These are phyloP conservation scores for Euzetes globulus DNA, from an alignment of 2,888 invertebrate species.

Conservation along the genomic window DNA sequence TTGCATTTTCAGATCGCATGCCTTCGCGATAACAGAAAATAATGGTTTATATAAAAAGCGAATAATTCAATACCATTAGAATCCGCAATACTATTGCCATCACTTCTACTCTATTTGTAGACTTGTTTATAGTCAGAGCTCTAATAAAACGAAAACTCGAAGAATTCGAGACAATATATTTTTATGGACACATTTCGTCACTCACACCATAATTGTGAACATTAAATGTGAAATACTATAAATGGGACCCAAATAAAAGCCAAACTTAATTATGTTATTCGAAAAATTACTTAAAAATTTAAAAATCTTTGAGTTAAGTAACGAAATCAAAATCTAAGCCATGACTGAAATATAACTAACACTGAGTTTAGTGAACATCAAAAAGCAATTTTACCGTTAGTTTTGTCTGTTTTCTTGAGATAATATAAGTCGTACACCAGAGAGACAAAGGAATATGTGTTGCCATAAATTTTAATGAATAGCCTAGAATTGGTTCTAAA, in stretches of 20 bases:
- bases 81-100: background rate
- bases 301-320: too few species aligned
- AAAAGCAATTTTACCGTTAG: background rate
- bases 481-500: background rate
- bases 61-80: background rate
- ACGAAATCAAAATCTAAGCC: too few species aligned
- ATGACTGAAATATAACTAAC: too few species aligned
- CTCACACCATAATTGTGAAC: too few species aligned
- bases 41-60: slow-evolving; percentile 19
- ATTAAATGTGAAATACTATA: too few species aligned
- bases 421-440: slow-evolving; percentile 11
- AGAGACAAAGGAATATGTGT: slow-evolving; percentile 15
- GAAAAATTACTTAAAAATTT: too few species aligned
- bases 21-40: slow-evolving; percentile 16
- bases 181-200: background rate
- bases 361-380: too few species aligned
- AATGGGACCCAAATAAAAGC: too few species aligned
- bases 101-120: background rate
- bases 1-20: slow-evolving; percentile 9
- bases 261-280: too few species aligned
- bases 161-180: slow-evolving; percentile 15
- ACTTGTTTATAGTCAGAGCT: background rate
- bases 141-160: slow-evolving; percentile 20
- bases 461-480: slow-evolving; percentile 10
- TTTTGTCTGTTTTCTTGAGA: slow-evolving; percentile 23